Conservation (phyloP, 53 echinoderm and acorn worm genomes). For the Crossaster papposus region DNA sequence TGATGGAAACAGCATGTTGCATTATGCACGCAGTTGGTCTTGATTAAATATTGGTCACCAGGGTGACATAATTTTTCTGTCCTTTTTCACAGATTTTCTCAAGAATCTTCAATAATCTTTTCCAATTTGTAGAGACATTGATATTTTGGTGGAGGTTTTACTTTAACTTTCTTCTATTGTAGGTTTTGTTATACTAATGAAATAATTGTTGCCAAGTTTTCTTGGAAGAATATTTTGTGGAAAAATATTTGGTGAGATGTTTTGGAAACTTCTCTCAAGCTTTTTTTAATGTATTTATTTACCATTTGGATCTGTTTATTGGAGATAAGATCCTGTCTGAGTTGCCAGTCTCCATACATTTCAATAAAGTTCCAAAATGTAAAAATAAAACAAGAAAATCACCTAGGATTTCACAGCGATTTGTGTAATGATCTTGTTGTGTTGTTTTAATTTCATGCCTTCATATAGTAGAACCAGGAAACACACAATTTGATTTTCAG, state of each 20-base stretch:
- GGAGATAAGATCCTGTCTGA: too few relatives aligned
- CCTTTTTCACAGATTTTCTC: background rate
- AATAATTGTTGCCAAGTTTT: background rate
- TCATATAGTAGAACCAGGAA: too few relatives aligned
- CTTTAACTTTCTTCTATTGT: too few relatives aligned
- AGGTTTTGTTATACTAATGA: background rate
- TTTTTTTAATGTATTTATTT: background rate
- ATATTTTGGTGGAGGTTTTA: too few relatives aligned
- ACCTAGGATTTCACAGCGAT: too few relatives aligned
- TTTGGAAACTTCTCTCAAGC: background rate
- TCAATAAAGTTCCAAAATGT: too few relatives aligned
- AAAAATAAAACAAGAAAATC: too few relatives aligned
- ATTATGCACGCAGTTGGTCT: background rate
- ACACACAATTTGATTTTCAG: too few relatives aligned
- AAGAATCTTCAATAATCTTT: background rate
- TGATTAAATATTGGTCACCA: background rate
- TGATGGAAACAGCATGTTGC: background rate
- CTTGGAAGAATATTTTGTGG: background rate
- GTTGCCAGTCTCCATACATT: too few relatives aligned
- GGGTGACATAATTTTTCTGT: background rate
- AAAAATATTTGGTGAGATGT: background rate
- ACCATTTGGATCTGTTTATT: too few relatives aligned
- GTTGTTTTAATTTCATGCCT: too few relatives aligned
- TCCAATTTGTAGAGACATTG: background rate
- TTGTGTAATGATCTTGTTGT: too few relatives aligned